Evolutionary conservation across 2,888 invertebrate genomes (phyloP), one percentile per base, ranked within the genome.

Genomic region (Bombylius discolor): DNA sequence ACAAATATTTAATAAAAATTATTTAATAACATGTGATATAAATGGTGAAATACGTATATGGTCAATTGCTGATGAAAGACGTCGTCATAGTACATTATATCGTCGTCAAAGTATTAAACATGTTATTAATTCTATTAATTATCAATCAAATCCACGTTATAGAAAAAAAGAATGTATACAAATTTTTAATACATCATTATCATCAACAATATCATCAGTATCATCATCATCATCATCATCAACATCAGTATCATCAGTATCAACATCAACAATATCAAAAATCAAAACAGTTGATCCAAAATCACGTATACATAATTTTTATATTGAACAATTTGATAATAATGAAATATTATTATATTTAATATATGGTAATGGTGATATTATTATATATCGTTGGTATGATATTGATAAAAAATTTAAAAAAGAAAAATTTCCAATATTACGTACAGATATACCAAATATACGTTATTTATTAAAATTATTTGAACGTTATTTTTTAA

Each of bases 31-130:
- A 1, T 59, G 72, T 14, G 70, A 73, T 48, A 58, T 59, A n/a
- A 62, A 64, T 42, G 74, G 74, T 7, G 62, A 63, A 23, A 56
- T 73, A 1, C 70, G 69, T 54, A 60, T 73, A 2, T 73, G 72
- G 73, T 62, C 65, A 0, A 62, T 73, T 36, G 59, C 61, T 6
- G 64, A 64, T 49, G 64, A 67, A 52, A 63, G 63, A 14, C 62
- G 66, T 4, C 63, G 64, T 31, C 62, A 65, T 4, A 63, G 64
- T 31, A 63, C 62, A 58, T 53, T 62, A 4, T 60, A 60, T 39
- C 63, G 64, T 44, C 62, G 63, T 36, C 60, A 59, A 46, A 64
- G 61, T 54, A 62, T 62, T 45, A 59, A 63, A 34, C 55, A 51
- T 32, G 55, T 60, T 36, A 56, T 57, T 13, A 58, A 57, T 57